Evolutionary conservation across 2,888 invertebrate species (phyloP).

Genomic region (Biston betularia): DNA sequence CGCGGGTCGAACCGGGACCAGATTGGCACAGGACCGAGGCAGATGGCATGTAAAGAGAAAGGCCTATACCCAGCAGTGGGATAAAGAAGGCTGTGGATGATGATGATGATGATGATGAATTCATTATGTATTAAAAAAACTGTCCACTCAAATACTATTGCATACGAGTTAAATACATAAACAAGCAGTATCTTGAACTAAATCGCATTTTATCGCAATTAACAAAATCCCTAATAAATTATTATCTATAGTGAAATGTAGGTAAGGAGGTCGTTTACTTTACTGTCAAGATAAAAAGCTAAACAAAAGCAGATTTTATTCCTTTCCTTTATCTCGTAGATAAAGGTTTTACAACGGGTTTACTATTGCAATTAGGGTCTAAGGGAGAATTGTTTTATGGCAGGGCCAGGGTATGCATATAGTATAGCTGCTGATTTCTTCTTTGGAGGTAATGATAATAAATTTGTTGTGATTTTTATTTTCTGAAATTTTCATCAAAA

Average conservation of each 20-base stretch:
- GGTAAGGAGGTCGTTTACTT: conserved; percentile 49
- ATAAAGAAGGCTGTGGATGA: too few species aligned
- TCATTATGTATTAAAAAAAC: too few species aligned
- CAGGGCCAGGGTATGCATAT: conserved; percentile 37
- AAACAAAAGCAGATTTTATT: conserved; percentile 53
- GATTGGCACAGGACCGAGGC: too few species aligned
- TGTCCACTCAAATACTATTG: too few species aligned
- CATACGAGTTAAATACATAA: not conserved
- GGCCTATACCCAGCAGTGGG: too few species aligned
- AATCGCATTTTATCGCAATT: conserved; percentile 20
- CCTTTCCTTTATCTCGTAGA: conserved; percentile 55
- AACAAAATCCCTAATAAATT: conserved; percentile 31
- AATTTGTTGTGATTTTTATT: too few species aligned
- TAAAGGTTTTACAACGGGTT: conserved; percentile 66
- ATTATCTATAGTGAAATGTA: conserved; percentile 37
- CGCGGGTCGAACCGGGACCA: too few species aligned
- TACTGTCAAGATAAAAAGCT: conserved; percentile 34
- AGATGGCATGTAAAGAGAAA: too few species aligned
- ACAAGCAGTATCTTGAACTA: conserved; percentile 5
- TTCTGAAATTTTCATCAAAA: too few species aligned
- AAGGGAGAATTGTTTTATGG: conserved; percentile 59
- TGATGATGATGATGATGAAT: too few species aligned
- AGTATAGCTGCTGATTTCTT: conserved; percentile 34
- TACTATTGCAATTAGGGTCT: conserved; percentile 67
- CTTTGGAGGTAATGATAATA: conserved; percentile 27